Evolutionary conservation across 30 jellyfish, hydroid and myxozoan genomes (phyloP).

Genomic region (Cassiopea xamachana): DNA sequence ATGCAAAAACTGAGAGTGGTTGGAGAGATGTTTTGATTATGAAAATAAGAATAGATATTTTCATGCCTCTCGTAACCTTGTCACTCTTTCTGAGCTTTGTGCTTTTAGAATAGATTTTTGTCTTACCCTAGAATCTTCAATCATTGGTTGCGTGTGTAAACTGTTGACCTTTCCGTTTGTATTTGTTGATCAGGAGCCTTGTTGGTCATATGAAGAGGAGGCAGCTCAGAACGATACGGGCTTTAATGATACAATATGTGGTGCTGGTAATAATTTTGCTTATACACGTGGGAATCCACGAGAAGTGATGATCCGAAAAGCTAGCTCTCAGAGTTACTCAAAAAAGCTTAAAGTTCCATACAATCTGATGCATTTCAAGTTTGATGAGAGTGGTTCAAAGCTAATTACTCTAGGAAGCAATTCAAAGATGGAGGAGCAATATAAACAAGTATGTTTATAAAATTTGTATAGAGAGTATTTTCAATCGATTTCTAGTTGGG

Average conservation of each 20-base stretch:
- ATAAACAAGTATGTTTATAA: conserved; percentile 54
- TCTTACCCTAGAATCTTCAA: too few relatives aligned
- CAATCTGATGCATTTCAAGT: conserved; percentile 31
- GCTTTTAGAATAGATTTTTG: too few relatives aligned
- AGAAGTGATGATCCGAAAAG: conserved; percentile 56
- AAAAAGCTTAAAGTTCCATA: conserved; percentile 56
- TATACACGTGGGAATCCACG: conserved; percentile 61
- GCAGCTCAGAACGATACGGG: conserved; percentile 52
- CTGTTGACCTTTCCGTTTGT: not conserved
- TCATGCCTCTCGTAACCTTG: too few relatives aligned
- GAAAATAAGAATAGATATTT: too few relatives aligned
- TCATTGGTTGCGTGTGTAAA: too few relatives aligned
- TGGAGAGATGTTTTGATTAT: too few relatives aligned
- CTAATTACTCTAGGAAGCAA: conserved; percentile 54
- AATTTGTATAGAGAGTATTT: not conserved
- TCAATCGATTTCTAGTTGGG: too few relatives aligned
- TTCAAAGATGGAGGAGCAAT: conserved; percentile 40
- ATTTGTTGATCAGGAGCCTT: conserved; percentile 34
- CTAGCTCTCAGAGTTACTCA: conserved; percentile 29
- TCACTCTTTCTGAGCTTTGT: too few relatives aligned
- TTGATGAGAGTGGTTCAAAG: conserved; percentile 45
- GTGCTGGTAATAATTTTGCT: conserved; percentile 73
- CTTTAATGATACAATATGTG: conserved; percentile 52
- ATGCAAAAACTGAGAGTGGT: too few relatives aligned
- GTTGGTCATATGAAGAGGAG: conserved; percentile 41